These are phyloP conservation scores for Peromyscus leucopus DNA, from an alignment of 2,113 vertebrate genomes.

Conservation along the genomic window DNA sequence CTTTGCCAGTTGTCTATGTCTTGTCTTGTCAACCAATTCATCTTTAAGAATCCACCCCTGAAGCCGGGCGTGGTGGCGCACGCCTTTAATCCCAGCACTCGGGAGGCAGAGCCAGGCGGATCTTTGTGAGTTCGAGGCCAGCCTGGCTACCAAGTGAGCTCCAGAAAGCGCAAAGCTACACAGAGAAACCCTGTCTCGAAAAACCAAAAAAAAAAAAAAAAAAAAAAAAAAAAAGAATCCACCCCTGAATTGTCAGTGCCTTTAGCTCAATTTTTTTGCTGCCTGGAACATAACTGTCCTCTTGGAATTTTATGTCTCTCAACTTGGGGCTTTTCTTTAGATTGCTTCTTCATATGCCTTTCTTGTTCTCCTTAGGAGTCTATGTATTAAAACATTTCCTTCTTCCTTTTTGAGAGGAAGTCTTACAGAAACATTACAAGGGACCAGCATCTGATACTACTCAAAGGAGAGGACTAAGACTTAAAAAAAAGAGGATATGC, in stretches of 20 bases:
- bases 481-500: background rate
- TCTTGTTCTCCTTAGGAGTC: background rate
- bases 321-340: background rate
- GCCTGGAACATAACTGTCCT: accelerated
- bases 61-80: no score
- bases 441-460: background rate
- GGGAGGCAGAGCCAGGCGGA: no score
- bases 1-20: background rate
- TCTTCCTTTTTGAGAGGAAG: background rate
- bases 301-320: background rate
- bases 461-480: background rate
- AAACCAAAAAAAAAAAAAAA: no score
- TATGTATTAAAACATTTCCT: background rate
- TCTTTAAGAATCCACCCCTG: background rate
- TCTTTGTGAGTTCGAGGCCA: no score
- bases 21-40: background rate
- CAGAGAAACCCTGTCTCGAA: no score
- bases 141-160: no score
- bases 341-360: background rate
- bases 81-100: no score
- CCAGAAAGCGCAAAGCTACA: no score
- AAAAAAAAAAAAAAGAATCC: no score
- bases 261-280: background rate
- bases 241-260: background rate
- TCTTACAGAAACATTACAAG: background rate